These are phyloP conservation scores for Apoderus coryli DNA, from an alignment of 2,888 invertebrate genomes.

Conservation along the genomic window DNA sequence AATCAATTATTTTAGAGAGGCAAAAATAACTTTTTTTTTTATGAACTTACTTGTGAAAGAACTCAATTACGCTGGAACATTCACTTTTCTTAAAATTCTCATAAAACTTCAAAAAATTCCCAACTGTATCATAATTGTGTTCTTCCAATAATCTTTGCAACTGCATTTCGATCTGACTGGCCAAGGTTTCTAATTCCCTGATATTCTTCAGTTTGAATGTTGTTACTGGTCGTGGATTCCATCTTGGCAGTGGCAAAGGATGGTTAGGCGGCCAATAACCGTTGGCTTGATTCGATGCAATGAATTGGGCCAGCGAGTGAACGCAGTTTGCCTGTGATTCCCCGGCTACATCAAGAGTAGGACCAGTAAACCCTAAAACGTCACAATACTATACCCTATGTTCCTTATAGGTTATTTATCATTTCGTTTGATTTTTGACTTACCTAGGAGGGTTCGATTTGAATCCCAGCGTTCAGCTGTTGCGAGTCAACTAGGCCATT, in stretches of 20 bases:
- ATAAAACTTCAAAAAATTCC: constrained; percentile 60
- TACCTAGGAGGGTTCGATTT: constrained; percentile 29
- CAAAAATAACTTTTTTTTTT: background rate
- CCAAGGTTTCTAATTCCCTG: constrained; percentile 64
- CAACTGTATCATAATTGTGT: constrained; percentile 80
- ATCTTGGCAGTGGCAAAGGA: constrained; percentile 64
- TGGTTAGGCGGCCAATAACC: constrained; percentile 52
- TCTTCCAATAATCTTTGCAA: constrained; percentile 68
- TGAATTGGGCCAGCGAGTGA: constrained; percentile 19
- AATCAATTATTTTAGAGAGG: background rate
- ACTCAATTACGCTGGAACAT: constrained; percentile 50
- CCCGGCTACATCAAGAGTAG: constrained; percentile 17
- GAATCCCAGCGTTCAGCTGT: constrained; percentile 37
- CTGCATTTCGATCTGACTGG: constrained; percentile 61
- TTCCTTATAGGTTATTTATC: too few species aligned
- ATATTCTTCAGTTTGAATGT: constrained; percentile 34
- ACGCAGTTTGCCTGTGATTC: constrained; percentile 12
- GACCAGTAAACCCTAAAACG: constrained; percentile 17
- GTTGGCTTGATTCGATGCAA: constrained; percentile 32
- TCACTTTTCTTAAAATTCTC: constrained; percentile 48
- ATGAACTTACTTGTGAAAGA: constrained; percentile 50
- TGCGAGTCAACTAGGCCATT: constrained; percentile 98
- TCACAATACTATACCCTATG: too few species aligned
- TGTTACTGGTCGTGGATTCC: constrained; percentile 41
- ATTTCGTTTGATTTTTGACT: too few species aligned